These are phyloP conservation scores for Pseudomyrmex gracilis DNA, from an alignment of 1,140 invertebrate species.

Conservation along the genomic window DNA sequence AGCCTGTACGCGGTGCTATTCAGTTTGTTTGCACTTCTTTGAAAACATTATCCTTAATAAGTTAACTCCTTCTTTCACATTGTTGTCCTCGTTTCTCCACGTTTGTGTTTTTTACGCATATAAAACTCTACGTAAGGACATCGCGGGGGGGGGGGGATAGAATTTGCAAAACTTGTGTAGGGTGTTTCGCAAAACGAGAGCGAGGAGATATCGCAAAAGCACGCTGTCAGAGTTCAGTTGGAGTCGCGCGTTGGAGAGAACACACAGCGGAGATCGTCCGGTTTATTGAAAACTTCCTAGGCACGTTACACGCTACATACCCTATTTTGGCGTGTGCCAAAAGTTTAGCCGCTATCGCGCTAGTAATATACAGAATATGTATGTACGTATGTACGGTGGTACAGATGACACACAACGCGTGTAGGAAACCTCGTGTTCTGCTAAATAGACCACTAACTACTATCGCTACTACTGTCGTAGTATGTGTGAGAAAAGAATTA, in stretches of 20 bases:
- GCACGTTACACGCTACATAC: background rate
- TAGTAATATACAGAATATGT: background rate
- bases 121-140: background rate
- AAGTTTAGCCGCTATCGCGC: constrained; percentile 25
- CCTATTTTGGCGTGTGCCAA: background rate
- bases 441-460: constrained; percentile 26
- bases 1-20: background rate
- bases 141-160: background rate
- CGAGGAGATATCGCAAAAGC: constrained; percentile 26
- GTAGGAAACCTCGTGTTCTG: constrained; percentile 6
- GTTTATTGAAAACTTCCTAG: constrained; percentile 59
- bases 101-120: background rate
- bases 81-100: constrained; percentile 6
- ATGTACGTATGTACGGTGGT: no score
- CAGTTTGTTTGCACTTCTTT: background rate
- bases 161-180: background rate
- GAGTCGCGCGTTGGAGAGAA: background rate
- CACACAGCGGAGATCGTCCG: constrained; percentile 39
- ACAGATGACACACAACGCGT: constrained; percentile 20
- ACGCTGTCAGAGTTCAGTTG: constrained; percentile 7
- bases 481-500: background rate
- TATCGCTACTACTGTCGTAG: background rate
- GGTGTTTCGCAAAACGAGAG: background rate
- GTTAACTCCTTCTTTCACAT: background rate
- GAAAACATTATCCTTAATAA: background rate